Base-by-base conservation (phyloP, 2,113 vertebrate species). In the Campylorhamphus procurvoides region DNA sequence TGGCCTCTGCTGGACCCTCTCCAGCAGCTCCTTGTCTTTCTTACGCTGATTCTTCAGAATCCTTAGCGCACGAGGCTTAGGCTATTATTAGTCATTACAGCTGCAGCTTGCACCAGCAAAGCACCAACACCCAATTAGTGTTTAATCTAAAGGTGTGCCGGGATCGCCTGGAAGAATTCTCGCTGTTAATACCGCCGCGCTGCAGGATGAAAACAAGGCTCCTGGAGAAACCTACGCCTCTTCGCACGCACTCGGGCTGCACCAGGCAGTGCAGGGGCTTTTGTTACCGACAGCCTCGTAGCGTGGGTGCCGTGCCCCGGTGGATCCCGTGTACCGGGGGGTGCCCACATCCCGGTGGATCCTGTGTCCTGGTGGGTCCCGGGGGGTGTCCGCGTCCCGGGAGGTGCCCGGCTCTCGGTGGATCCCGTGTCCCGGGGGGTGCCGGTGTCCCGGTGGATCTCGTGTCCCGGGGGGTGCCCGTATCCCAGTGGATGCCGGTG, bases 71-170 rank as follows among this genome's bases (percentile, higher is more conserved):
- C 37, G 24, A 37, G 0, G 37, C 60, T 59, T 23, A 23, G 52
- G 87, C 39, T 59, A 22, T 60, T 55, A 28, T 62, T 55, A 62
- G 39, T 77, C 87, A 68, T 10, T 67, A 55, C 91, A 73, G 37
- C 62, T 11, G 74, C 90, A 87, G 52, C 92, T 72, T 83, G 44
- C 87, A 90, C 39, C 74, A 53, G 59, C 87, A 35, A 24, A 87
- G 79, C 84, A 53, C 80, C 92, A 81, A 87, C 93, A 94, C 93
- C 89, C 90, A 53, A 81, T 18, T 4, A 47, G 73, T 2, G 44
- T 56, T 94, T 59, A 73, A 90, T 63, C 87, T 53, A 46, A 59
- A 93, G 96, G 82, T 74, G 93, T 10, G 75, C 88, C 94, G 29
- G 67, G 59, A 37, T 49, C 58, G 33, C 84, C 80, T 13, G 23